These are phyloP conservation scores for Phalacrocorax brasilianus DNA, from an alignment of 2,113 vertebrate species.

Conservation along the genomic window DNA sequence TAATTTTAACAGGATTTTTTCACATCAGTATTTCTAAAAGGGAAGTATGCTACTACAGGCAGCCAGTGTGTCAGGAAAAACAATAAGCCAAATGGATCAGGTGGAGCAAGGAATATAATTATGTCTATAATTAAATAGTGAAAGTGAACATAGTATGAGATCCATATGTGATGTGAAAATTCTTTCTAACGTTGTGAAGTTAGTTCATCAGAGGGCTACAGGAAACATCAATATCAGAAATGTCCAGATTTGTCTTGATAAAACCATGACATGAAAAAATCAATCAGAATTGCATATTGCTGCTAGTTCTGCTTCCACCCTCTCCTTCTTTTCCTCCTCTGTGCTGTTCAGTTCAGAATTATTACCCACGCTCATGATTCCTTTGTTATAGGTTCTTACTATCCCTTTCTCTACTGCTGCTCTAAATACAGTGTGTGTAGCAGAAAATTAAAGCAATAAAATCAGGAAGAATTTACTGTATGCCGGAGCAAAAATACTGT, in stretches of 20 bases:
- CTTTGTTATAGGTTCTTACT: background rate
- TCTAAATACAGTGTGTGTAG: background rate
- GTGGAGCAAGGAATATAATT: background rate
- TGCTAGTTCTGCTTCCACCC: background rate
- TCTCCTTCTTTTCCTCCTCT: background rate
- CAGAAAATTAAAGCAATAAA: background rate
- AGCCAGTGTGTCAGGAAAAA: background rate
- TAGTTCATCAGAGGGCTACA: background rate
- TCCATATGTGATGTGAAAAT: background rate
- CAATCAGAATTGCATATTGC: background rate
- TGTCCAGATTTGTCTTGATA: background rate
- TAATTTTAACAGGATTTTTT: background rate
- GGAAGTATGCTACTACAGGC: background rate
- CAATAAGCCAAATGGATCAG: background rate
- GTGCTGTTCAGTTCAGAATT: background rate
- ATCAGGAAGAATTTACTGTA: background rate
- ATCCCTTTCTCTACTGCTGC: background rate
- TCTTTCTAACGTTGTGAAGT: background rate
- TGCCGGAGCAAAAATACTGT: background rate
- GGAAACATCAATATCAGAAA: background rate
- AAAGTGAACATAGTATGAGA: background rate
- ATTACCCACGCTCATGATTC: background rate
- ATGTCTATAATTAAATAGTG: background rate
- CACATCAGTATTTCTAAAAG: background rate
- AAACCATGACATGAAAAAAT: background rate